Conservation (phyloP, 2,888 invertebrate genomes). For the Zhengitettix transpicula region DNA sequence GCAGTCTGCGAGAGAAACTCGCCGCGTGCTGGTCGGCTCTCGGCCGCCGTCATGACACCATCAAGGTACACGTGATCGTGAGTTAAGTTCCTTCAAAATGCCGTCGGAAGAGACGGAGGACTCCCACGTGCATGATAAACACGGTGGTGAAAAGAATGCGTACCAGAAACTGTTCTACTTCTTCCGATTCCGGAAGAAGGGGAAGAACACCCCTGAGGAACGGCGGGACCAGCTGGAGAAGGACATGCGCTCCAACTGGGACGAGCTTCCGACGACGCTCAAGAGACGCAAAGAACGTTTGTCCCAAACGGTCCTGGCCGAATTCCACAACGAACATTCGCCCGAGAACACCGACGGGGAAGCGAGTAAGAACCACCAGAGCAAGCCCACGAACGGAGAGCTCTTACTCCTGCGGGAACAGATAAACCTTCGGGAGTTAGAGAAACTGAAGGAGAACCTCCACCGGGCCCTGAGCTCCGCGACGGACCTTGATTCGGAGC, state of each 20-base stretch:
- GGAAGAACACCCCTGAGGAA: slow-evolving; percentile 8
- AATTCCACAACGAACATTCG: slow-evolving; percentile 8
- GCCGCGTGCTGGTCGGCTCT: too few species aligned
- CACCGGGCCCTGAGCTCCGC: not conserved
- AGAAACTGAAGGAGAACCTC: not conserved
- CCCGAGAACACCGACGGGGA: slow-evolving; percentile 13
- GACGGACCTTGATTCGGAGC: not conserved
- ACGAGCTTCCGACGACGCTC: slow-evolving; percentile 26
- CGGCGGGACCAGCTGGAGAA: slow-evolving; percentile 11
- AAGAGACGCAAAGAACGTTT: slow-evolving; percentile 17
- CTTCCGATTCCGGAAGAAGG: slow-evolving; percentile 7
- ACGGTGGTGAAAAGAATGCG: not conserved
- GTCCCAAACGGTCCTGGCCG: slow-evolving; percentile 12
- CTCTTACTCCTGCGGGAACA: not conserved
- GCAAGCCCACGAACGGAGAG: not conserved
- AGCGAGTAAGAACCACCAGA: slow-evolving; percentile 15
- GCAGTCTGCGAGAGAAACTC: too few species aligned
- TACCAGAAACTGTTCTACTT: slow-evolving; percentile 2
- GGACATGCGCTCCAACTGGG: slow-evolving; percentile 21
- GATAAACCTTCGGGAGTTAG: not conserved
- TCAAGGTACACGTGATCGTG: too few species aligned
- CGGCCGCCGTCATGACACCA: too few species aligned
- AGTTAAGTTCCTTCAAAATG: too few species aligned
- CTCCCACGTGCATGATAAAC: not conserved
- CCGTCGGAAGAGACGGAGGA: too few species aligned